These are phyloP conservation scores for Ovibos moschatus DNA, from an alignment of 2,113 vertebrate genomes.

Conservation along the genomic window DNA sequence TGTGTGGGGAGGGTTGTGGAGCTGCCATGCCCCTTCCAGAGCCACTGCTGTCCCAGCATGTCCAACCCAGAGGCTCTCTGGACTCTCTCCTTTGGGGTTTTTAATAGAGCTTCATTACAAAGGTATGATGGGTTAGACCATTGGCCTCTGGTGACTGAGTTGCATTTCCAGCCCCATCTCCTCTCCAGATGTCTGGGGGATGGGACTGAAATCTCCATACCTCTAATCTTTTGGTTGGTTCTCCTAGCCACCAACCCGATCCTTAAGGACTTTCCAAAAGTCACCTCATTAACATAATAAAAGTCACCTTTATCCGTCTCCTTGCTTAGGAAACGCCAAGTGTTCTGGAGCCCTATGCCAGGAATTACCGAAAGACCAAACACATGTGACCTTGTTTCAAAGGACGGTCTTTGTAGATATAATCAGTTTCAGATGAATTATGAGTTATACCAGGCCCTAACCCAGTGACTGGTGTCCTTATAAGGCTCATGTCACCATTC, in stretches of 20 bases:
- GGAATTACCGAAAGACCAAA: background rate
- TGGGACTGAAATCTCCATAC: background rate
- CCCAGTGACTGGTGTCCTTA: background rate
- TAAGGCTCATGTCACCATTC: background rate
- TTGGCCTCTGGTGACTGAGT: background rate
- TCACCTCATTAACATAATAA: background rate
- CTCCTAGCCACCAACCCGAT: background rate
- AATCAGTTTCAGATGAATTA: background rate
- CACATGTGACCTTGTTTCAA: background rate
- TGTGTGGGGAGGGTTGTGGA: background rate
- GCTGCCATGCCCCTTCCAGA: background rate
- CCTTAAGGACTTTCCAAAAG: background rate
- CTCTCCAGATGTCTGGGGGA: background rate
- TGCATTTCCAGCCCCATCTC: background rate
- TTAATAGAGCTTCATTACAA: background rate
- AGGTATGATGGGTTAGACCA: background rate
- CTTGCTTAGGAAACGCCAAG: background rate
- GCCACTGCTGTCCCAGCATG: rapidly evolving
- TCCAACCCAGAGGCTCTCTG: background rate
- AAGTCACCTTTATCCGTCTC: background rate
- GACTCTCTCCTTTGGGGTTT: background rate
- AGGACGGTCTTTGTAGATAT: background rate
- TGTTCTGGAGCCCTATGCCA: background rate
- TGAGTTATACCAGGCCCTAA: background rate
- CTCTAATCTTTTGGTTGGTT: background rate